A percentile compares a stretch with the other conserved stretches of the same genome.
phyloP scores from a whole-genome alignment of 2,888 invertebrate genomes.

The Coleophora deauratella region DNA sequence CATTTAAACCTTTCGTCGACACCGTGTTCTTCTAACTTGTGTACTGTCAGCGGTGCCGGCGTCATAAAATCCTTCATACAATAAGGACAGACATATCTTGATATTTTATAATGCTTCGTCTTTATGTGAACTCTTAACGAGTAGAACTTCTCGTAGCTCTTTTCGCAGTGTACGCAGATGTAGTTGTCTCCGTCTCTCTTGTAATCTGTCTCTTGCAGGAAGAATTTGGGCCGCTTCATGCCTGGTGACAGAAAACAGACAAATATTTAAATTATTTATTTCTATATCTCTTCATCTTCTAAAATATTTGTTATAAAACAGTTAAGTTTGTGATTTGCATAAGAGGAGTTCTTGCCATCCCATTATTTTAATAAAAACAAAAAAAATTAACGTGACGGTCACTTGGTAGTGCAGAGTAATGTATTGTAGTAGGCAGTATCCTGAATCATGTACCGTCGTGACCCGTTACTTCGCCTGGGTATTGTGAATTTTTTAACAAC shows the following conservation, averaged over 20 bases:
- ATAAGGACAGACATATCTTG: conserved; percentile 29
- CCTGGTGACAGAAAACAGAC: conserved; percentile 40
- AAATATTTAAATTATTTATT: not conserved
- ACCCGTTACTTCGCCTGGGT: too few species aligned
- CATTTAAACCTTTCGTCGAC: conserved; percentile 50
- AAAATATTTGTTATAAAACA: not conserved
- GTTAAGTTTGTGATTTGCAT: too few species aligned
- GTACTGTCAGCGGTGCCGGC: conserved; percentile 32
- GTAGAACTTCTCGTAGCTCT: conserved; percentile 31
- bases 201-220: conserved; percentile 36
- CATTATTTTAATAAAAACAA: too few species aligned
- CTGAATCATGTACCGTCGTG: too few species aligned
- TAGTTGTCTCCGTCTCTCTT: conserved; percentile 28
- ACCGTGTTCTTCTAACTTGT: conserved; percentile 43
- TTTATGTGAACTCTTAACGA: conserved; percentile 41
- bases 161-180: conserved; percentile 38
- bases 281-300: conserved; percentile 11
- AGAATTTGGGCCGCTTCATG: conserved; percentile 28
- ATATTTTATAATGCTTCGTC: conserved; percentile 44
- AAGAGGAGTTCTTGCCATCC: too few species aligned
- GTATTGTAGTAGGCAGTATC: too few species aligned
- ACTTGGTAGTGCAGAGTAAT: too few species aligned
- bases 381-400: too few species aligned
- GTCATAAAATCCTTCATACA: conserved; percentile 44
- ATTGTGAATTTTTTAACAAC: too few species aligned